Conservation (phyloP, 2,113 vertebrate species). For the Dicentrarchus labrax region DNA sequence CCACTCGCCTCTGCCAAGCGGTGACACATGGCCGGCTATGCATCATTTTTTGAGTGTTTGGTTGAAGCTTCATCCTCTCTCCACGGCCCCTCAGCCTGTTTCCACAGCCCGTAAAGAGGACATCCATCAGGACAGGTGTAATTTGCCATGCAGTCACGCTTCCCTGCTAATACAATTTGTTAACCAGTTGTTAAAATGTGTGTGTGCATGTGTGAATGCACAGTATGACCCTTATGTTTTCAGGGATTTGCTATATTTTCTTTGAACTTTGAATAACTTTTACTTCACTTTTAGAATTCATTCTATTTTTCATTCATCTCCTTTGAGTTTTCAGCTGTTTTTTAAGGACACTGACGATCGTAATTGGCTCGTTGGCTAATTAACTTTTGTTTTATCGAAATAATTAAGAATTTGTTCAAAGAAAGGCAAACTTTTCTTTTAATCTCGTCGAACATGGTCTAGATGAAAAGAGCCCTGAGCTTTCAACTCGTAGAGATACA, state of each 20-base stretch:
- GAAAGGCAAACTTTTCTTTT: constrained; percentile 45
- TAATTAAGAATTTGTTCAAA: constrained; percentile 51
- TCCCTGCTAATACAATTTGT: constrained; percentile 72
- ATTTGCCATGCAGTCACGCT: constrained; percentile 70
- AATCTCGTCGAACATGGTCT: constrained; percentile 38
- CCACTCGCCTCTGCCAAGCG: constrained; percentile 56
- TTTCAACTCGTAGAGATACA: constrained; percentile 27
- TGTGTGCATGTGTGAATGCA: constrained; percentile 20
- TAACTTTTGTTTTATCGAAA: constrained; percentile 54
- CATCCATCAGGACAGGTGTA: constrained; percentile 75
- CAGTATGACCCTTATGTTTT: constrained; percentile 12
- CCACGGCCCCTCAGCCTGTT: constrained; percentile 29
- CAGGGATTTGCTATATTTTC: not conserved
- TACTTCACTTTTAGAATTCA: not conserved
- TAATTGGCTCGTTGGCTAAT: constrained; percentile 35
- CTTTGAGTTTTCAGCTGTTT: constrained; percentile 19
- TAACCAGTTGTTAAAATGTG: constrained; percentile 65
- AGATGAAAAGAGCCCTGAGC: constrained; percentile 38
- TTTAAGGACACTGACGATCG: not conserved
- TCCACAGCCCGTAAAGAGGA: constrained; percentile 67
- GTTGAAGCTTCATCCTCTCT: constrained; percentile 37
- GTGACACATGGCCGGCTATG: constrained; percentile 57
- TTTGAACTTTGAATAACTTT: constrained; percentile 21
- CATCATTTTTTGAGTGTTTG: constrained; percentile 53
- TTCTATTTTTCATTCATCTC: not conserved